Evolutionary conservation across 2,888 invertebrate species (phyloP), one percentile per base, ranked within the genome.

Genomic region (Drosophila percnosoma): DNA sequence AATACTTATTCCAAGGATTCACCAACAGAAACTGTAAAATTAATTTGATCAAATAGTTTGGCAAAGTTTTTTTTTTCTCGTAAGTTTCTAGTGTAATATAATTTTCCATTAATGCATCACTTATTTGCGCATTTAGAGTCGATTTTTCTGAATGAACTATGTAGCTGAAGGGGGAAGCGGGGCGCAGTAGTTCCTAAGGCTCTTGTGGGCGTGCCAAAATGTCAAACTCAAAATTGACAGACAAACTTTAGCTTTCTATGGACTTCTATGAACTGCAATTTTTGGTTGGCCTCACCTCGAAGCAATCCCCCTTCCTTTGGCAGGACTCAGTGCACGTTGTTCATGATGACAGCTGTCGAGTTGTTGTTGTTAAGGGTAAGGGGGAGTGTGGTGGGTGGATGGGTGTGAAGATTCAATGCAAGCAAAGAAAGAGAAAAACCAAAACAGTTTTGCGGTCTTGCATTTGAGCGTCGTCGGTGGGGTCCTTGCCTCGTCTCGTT

Each of bases 391-490:
- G 34, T 52, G 42, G 11, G 18, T 31, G 69, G 77, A 63, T 69
- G 78, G 62, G 61, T 57, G 58, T 51, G 64, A 73, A 66, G 87
- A 15, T 45, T 45, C 45, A 21, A 21, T 62, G 87, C 73, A 75
- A 73, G 83, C 85, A 84, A 66, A 71, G 73, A 76, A 61, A 73
- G 66, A 73, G 78, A 64, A 77, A 69, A 76, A 84, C 87, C 76
- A 73, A 82, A 89, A 89, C 84, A 89, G 80, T 84, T 84, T 84
- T 84, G 84, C 67, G 84, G 84, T 87, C 85, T 84, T 87, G 85
- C 89, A 84, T 75, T 87, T 73, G 76, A 78, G 65, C 73, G 34
- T 66, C 68, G 45, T 73, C 71, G 73, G 73, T 76, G 81, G 77
- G 73, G 71, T 77, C 70, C 69, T 72, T 70, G 83, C 78, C 33